Evolutionary conservation across 1,140 invertebrate species (phyloP).

Genomic region (Hyposmocoma kahamanoa): DNA sequence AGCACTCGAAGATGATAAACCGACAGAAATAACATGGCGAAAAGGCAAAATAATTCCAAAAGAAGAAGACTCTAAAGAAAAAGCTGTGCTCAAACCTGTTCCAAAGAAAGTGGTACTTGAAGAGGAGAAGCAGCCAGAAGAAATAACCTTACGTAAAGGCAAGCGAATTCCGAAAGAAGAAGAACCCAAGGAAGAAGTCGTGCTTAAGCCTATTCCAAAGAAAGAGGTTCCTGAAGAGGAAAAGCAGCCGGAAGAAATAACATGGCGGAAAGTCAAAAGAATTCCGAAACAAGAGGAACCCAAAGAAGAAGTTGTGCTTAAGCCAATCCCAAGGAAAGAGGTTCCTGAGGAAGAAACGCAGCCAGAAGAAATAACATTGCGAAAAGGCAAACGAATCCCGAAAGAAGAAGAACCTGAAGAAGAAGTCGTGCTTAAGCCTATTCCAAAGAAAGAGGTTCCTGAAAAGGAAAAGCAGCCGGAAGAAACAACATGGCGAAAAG

Average conservation of each 20-base stretch:
- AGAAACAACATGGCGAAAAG: slow-evolving; percentile 3
- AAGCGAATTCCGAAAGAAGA: slow-evolving; percentile 46
- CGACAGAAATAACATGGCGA: slow-evolving; percentile 19
- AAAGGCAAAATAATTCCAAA: slow-evolving; percentile 16
- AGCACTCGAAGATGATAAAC: slow-evolving; percentile 6
- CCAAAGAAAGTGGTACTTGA: no score
- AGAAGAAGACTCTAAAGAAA: slow-evolving; percentile 16
- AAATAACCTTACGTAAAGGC: slow-evolving; percentile 12
- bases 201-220: slow-evolving; percentile 46
- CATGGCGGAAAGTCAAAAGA: slow-evolving; percentile 7
- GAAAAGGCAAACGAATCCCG: slow-evolving; percentile 11
- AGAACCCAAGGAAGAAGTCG: slow-evolving; percentile 69
- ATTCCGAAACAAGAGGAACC: slow-evolving; percentile 9
- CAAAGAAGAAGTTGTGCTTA: slow-evolving; percentile 34
- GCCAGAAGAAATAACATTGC: slow-evolving; percentile 11
- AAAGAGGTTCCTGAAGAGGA: slow-evolving; percentile 48
- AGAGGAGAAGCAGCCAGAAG: slow-evolving; percentile 13
- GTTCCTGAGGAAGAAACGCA: slow-evolving; percentile 11
- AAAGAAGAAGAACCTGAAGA: slow-evolving; percentile 12
- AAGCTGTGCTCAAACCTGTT: slow-evolving; percentile 17
- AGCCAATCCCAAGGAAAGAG: slow-evolving; percentile 45
- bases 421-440: slow-evolving; percentile 12
- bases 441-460: slow-evolving; percentile 7
- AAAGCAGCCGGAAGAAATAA: slow-evolving; percentile 12
- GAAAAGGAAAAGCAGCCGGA: slow-evolving; percentile 12